Evolutionary conservation across 2,888 invertebrate species (phyloP).

Genomic region (Tachina lurida): DNA sequence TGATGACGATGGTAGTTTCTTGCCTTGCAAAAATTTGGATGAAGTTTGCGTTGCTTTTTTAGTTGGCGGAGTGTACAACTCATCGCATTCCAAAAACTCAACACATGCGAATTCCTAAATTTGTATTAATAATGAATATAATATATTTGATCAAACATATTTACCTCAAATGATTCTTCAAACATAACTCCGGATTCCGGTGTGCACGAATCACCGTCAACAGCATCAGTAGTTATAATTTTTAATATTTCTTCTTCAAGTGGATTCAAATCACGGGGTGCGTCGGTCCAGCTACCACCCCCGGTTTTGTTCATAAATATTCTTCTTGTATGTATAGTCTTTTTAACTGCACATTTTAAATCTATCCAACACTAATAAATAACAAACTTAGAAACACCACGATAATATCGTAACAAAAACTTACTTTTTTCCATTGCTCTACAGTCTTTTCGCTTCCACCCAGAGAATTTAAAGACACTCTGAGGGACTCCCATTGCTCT

Average conservation of each 20-base stretch:
- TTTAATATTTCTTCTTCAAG: conserved; percentile 22
- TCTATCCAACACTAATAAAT: conserved; percentile 19
- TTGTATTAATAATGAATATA: too few species aligned
- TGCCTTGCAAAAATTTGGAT: too few species aligned
- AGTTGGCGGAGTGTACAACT: too few species aligned
- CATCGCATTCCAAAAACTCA: too few species aligned
- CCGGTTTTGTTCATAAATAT: conserved; percentile 15
- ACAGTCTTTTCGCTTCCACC: conserved; percentile 19
- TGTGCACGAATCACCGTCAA: conserved; percentile 16
- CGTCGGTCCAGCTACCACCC: too few species aligned
- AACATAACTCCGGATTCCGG: neutral
- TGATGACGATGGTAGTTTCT: too few species aligned
- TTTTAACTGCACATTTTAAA: conserved; percentile 13
- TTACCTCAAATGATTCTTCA: neutral
- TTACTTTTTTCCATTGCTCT: conserved; percentile 34
- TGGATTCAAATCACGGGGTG: too few species aligned
- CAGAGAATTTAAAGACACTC: neutral
- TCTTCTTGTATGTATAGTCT: neutral
- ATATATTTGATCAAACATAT: too few species aligned
- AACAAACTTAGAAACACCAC: too few species aligned
- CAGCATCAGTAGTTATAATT: conserved; percentile 19
- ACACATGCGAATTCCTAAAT: too few species aligned
- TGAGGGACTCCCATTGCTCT: conserved; percentile 14
- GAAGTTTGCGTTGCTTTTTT: too few species aligned
- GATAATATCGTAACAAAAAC: too few species aligned